Evolutionary conservation across 2,888 invertebrate genomes (phyloP), one percentile per base, ranked within the genome.

Genomic region (Electrophaes corylata): DNA sequence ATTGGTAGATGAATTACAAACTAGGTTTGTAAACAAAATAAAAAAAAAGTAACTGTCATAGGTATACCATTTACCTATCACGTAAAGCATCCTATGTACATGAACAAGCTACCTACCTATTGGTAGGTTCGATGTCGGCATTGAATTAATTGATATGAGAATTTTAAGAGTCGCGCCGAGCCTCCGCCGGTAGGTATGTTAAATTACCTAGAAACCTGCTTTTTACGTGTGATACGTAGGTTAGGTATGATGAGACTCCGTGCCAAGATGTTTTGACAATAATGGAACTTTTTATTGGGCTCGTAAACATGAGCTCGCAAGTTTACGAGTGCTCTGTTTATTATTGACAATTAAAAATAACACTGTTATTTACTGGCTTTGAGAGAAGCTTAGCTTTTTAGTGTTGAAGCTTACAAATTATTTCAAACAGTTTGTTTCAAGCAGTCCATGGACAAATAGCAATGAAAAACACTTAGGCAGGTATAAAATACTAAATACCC

Each of bases 191-290:
- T 8, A 31, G 1, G 4, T 8, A n/a, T n/a, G n/a, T n/a, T n/a
- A n/a, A n/a, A n/a, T n/a, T n/a, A 18, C 12, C 10, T 19, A 10
- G 19, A 12, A 26, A 43, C 39, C 48, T 40, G 44, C 23, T 58
- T 53, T 45, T 19, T 39, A 19, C 19, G 23, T 37, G 4, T 33
- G 8, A 19, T 40, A 11, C 14, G 29, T n/a, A n/a, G n/a, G n/a
- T n/a, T n/a, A n/a, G n/a, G n/a, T 47, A 40, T 45, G 41, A 65
- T 62, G 66, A 65, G 69, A 57, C 65, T 62, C 62, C 65, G 73
- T 75, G 79, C 76, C 77, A 79, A 81, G 73, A 78, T 72, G 73
- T 75, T 76, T 75, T 72, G 72, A 76, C 72, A 76, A 76, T 76
- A 75, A 79, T 77, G 75, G 68, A 72, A 65, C 69, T 79, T 79